A percentile compares a stretch with the other conserved stretches of the same genome.
These are phyloP conservation scores for Caenorhabditis auriculariae DNA, from an alignment of 2,888 invertebrate species.

Conservation along the genomic window DNA sequence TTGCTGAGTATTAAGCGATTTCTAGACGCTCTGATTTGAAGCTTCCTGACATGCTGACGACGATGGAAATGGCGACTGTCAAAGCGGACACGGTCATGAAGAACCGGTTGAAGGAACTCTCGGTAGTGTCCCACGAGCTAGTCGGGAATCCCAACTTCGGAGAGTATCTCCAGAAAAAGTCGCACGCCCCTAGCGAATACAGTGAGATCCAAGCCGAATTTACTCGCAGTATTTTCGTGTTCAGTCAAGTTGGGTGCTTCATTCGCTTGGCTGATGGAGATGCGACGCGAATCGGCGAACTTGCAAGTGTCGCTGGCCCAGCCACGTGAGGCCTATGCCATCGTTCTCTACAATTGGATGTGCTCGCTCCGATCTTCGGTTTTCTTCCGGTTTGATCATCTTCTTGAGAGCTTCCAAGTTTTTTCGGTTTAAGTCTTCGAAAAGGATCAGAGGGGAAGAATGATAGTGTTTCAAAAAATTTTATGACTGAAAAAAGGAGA, in stretches of 20 bases:
- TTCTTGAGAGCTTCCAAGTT: no score
- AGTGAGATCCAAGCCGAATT: no score
- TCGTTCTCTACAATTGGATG: conserved; percentile 15
- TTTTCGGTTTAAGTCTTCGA: no score
- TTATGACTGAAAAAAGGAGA: background rate
- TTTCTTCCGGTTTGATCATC: background rate
- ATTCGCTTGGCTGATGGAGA: conserved; percentile 18
- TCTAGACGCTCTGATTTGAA: no score
- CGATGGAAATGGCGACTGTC: no score
- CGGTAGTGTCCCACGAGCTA: background rate
- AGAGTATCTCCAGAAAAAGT: no score
- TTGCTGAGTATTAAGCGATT: no score
- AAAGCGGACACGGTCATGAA: conserved; percentile 2
- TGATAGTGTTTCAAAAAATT: background rate
- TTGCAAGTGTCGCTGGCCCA: conserved; percentile 12
- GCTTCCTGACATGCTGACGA: no score
- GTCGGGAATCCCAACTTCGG: no score
- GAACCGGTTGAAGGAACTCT: conserved; percentile 5
- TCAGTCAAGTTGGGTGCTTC: conserved; percentile 14
- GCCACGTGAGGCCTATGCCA: conserved; percentile 12
- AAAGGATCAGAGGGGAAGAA: conserved; percentile 2
- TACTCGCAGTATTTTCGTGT: background rate
- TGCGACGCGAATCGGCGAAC: conserved; percentile 16
- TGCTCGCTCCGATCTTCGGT: conserved; percentile 9
- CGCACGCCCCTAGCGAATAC: no score